Conservation (phyloP, 2,113 vertebrate species). For the Psephotus haematonotus region DNA sequence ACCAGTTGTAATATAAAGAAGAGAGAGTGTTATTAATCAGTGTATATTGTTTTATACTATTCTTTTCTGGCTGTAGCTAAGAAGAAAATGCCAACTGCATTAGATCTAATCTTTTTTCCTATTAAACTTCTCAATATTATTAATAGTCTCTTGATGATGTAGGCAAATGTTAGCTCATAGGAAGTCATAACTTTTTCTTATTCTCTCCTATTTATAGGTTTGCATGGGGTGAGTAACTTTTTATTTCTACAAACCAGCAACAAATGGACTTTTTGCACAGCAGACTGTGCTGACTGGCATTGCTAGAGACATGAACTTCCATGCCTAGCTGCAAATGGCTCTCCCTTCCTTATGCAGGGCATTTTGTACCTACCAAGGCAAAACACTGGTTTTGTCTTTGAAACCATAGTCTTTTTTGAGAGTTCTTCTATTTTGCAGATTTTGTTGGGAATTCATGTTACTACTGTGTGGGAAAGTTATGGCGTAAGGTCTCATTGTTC, state of each 20-base stretch:
- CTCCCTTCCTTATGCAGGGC: not conserved
- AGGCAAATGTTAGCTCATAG: not conserved
- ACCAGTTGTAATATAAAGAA: not conserved
- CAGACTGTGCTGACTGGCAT: not conserved
- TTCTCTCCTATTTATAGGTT: not conserved
- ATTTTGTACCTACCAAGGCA: not conserved
- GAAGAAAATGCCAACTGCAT: not conserved
- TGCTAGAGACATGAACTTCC: not conserved
- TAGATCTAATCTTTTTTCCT: not conserved
- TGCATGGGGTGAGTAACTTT: not conserved
- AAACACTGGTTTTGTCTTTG: not conserved
- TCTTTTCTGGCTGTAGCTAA: not conserved
- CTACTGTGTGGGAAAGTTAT: not conserved
- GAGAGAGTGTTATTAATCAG: not conserved
- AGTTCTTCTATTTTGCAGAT: not conserved
- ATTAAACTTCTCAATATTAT: not conserved
- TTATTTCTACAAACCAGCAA: not conserved
- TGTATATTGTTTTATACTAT: no score
- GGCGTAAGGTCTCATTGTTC: not conserved
- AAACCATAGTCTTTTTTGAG: not conserved
- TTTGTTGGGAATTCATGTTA: not conserved
- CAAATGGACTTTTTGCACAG: not conserved
- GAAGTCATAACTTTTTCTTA: not conserved
- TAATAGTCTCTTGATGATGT: not conserved
- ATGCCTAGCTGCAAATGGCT: not conserved